Conservation (phyloP, 2,113 vertebrate species). For the Barnardius zonarius region DNA sequence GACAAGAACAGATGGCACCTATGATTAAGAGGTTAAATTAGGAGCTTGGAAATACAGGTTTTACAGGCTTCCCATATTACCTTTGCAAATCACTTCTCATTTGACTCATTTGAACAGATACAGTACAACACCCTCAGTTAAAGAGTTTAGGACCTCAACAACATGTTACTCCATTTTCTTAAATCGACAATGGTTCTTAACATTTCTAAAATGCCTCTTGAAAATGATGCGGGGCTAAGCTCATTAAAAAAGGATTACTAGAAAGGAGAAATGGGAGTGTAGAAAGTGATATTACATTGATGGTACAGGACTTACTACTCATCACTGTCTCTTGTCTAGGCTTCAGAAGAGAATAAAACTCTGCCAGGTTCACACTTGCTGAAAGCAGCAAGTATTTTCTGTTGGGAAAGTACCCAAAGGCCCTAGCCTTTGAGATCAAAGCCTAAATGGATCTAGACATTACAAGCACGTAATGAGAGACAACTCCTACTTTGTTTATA, state of each 20-base stretch:
- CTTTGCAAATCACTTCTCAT: background rate
- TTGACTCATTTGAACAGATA: background rate
- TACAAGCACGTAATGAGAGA: background rate
- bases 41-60: conserved; percentile 15
- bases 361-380: background rate
- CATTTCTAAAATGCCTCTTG: background rate
- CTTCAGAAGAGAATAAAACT: background rate
- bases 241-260: background rate
- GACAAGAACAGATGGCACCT: background rate
- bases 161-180: background rate
- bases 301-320: background rate
- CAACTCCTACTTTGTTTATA: background rate
- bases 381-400: background rate
- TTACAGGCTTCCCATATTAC: conserved; percentile 1
- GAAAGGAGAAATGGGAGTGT: background rate
- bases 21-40: background rate
- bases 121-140: background rate
- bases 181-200: background rate
- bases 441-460: background rate
- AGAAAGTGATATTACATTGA: background rate
- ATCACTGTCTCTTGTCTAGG: background rate
- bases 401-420: background rate
- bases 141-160: background rate
- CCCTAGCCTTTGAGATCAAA: background rate
- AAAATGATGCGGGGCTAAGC: background rate